A percentile compares a stretch with the other conserved stretches of the same genome.
Evolutionary conservation across 2,113 vertebrate genomes (phyloP).

Genomic region (Mus spicilegus): DNA sequence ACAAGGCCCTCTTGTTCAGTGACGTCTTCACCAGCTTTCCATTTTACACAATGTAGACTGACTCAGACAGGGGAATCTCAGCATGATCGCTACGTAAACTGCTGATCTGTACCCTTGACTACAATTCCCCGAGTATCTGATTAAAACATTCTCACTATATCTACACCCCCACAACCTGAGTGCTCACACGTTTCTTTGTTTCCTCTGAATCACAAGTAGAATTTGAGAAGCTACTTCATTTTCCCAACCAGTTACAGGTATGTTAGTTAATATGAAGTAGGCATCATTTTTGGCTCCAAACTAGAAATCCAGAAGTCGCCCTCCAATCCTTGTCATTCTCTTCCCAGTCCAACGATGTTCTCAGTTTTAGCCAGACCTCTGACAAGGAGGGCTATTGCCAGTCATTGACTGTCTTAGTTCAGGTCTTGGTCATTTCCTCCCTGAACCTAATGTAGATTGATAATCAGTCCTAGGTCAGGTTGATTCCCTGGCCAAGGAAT

Average conservation of each 20-base stretch:
- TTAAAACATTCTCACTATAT: slow-evolving; percentile 27
- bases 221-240: background rate
- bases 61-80: background rate
- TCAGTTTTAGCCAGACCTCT: background rate
- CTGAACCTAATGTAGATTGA: background rate
- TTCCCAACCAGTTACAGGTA: background rate
- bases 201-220: background rate
- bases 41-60: background rate
- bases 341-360: background rate
- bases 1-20: no score
- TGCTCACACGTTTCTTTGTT: background rate
- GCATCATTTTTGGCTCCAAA: background rate
- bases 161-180: slow-evolving; percentile 5
- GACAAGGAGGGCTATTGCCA: background rate
- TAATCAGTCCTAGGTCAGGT: background rate
- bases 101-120: background rate
- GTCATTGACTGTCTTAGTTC: background rate
- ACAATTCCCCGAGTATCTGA: background rate
- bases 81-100: background rate
- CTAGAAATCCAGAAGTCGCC: background rate
- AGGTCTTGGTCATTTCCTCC: background rate
- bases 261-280: slow-evolving; percentile 10
- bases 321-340: background rate
- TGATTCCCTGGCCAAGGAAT: background rate
- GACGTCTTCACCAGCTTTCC: no score